phyloP scores from a whole-genome alignment of 2,797 vertebrate genomes.

The Meda fulgida region DNA sequence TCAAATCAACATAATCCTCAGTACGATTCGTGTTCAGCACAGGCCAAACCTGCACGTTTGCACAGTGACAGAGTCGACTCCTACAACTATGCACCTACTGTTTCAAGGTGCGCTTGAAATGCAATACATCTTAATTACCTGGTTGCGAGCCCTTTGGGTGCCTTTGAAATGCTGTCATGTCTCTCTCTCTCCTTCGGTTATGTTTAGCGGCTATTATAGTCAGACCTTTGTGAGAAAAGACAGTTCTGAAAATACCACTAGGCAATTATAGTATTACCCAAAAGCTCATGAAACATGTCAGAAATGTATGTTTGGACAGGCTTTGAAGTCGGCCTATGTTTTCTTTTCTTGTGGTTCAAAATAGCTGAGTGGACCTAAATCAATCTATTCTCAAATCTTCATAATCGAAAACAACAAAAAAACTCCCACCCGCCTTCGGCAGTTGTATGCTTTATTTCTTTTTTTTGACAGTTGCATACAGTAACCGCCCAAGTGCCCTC shows the following conservation, averaged over 20 bases:
- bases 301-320: conserved; percentile 44
- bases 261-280: conserved; percentile 55
- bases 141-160: conserved; percentile 26
- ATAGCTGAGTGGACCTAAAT: conserved; percentile 54
- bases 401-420: conserved; percentile 18
- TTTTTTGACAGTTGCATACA: conserved; percentile 38
- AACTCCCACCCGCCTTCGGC: conserved; percentile 33
- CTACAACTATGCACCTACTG: conserved; percentile 4
- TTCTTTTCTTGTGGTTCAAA: conserved; percentile 40
- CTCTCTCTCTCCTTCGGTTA: neutral
- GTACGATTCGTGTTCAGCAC: neutral
- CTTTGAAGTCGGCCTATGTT: conserved; percentile 57
- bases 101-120: conserved; percentile 33
- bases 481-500: conserved; percentile 42
- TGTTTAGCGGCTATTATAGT: conserved; percentile 25
- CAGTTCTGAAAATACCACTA: conserved; percentile 48
- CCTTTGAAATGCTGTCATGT: conserved; percentile 25
- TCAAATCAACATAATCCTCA: conserved; percentile 4
- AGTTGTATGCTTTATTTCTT: conserved; percentile 43
- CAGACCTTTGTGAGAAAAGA: conserved; percentile 20
- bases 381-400: conserved; percentile 55
- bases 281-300: conserved; percentile 57
- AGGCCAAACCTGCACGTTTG: conserved; percentile 12
- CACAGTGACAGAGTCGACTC: conserved; percentile 22
- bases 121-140: conserved; percentile 39